Evolutionary conservation across 2,113 vertebrate genomes (phyloP), one percentile per base, ranked within the genome.

Genomic region (Stomatorhinus ivindoensis): DNA sequence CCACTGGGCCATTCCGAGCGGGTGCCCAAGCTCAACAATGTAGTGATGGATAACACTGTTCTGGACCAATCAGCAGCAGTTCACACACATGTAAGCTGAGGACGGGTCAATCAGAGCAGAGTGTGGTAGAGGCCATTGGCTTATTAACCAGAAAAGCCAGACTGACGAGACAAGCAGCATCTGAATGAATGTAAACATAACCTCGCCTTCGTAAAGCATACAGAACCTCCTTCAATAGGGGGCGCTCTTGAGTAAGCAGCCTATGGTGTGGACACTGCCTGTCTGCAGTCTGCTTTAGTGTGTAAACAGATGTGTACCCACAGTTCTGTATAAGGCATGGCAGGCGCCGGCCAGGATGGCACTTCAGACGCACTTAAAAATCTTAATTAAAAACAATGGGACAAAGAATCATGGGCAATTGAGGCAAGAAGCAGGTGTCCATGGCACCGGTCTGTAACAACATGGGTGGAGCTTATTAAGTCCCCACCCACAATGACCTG

Each of bases 161-260:
- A 44, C 80, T 39, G 69, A 39, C 31, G 13, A 76, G 80, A 83
- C 80, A 83, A 83, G 80, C 80, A 83, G 80, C 80, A 51, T 86
- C 48, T 35, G 8, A 85, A 86, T 47, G 27, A 53, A 31, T 51
- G 84, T 86, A 86, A 83, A 83, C 84, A 86, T 50, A 86, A 48
- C 44, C 39, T 84, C 44, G 82, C 44, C 19, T 84, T 15, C 2
- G 82, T 84, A 42, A 84, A 46, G 31, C 39, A 46, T 24, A 84
- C 82, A 51, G 44, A 27, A 3, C n/a, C 10, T 47, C 47, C n/a
- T 86, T 50, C 47, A 86, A 47, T 86, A 24, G 10, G 47, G n/a
- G 47, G 84, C 24, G 17, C 24, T n/a, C n/a, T 15, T 86, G 48
- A 86, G 11, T 24, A 31, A 83, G 76, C 76, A 83, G 35, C 80